These are phyloP conservation scores for Oasisia sp. DNA, from an alignment of 2,888 invertebrate genomes.

Conservation along the genomic window DNA sequence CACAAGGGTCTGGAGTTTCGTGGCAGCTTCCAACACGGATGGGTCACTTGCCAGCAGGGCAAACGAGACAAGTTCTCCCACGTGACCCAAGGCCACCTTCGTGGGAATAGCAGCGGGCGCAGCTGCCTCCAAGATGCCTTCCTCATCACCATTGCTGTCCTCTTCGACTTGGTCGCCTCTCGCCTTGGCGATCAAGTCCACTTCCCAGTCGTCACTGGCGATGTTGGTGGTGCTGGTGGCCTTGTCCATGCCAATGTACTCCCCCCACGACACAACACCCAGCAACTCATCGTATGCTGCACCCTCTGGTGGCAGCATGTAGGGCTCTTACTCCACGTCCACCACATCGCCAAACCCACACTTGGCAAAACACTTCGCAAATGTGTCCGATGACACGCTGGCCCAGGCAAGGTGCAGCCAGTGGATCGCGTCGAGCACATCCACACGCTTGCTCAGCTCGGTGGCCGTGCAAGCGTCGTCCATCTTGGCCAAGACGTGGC, in stretches of 20 bases:
- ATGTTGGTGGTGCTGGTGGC: background rate
- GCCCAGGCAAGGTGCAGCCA: conserved; percentile 13
- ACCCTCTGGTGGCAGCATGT: background rate
- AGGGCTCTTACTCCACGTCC: background rate
- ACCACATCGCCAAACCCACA: background rate
- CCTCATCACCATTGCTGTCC: no score
- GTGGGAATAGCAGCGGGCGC: no score
- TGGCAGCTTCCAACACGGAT: no score
- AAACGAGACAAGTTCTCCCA: no score
- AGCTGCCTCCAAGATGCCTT: no score
- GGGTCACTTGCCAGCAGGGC: no score
- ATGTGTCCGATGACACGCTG: background rate
- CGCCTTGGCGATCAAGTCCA: no score
- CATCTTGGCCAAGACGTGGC: background rate
- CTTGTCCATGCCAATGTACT: background rate
- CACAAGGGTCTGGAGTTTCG: no score
- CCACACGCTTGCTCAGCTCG: background rate
- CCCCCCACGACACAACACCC: background rate
- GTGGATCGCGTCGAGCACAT: background rate
- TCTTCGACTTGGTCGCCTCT: no score
- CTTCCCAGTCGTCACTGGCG: background rate
- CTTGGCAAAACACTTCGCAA: background rate
- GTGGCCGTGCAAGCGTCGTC: conserved; percentile 18
- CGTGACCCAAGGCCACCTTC: no score
- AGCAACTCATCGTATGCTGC: background rate